phyloP scores from a whole-genome alignment of 1,140 invertebrate species.

The Anastrepha obliqua region DNA sequence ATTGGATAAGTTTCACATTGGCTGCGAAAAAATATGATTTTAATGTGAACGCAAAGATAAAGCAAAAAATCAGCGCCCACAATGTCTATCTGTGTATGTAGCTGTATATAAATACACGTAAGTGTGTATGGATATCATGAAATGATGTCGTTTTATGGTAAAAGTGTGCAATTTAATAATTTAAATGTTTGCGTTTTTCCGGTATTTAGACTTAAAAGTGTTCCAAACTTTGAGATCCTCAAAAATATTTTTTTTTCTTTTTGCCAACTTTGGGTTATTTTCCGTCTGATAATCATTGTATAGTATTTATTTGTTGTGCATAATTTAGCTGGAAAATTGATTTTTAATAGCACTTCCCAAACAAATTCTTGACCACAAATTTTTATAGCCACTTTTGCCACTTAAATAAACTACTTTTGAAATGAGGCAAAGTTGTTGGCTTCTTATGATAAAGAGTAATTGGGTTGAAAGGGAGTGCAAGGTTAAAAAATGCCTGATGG shows the following conservation, averaged over 20 bases:
- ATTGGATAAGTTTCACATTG: not conserved
- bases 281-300: not conserved
- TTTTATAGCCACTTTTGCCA: not conserved
- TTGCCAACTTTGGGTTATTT: not conserved
- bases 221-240: not conserved
- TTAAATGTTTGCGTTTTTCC: conserved; percentile 45
- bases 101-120: no score
- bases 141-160: not conserved
- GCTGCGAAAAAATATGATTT: not conserved
- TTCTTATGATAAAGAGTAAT: not conserved
- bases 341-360: conserved; percentile 2
- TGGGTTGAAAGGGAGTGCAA: not conserved
- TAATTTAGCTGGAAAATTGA: not conserved
- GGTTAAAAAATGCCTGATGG: not conserved
- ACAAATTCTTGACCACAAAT: conserved; percentile 21
- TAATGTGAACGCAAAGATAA: not conserved
- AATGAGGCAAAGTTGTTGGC: not conserved
- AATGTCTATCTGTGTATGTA: no score
- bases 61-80: not conserved
- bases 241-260: not conserved
- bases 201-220: not conserved
- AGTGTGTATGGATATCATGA: not conserved
- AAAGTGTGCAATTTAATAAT: conserved; percentile 21
- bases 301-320: not conserved
- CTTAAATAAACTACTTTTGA: conserved; percentile 27